phyloP scores from a whole-genome alignment of 2,888 invertebrate genomes.

The Teleogryllus oceanicus region DNA sequence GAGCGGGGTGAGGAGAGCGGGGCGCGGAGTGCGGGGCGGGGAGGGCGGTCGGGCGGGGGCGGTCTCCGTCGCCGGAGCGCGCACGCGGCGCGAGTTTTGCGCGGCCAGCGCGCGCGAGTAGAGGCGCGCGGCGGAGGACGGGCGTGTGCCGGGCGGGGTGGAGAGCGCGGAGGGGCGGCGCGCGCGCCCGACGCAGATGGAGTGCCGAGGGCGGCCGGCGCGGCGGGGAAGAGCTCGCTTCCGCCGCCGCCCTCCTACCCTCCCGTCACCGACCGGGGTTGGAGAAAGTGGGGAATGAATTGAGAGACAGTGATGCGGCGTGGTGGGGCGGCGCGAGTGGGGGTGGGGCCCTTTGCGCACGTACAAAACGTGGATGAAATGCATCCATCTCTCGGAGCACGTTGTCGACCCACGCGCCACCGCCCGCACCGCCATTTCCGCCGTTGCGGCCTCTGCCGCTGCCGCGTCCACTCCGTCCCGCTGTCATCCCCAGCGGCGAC shows the following conservation, averaged over 20 bases:
- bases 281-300: background rate
- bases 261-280: background rate
- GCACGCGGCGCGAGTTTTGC: too few relatives aligned
- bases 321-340: background rate
- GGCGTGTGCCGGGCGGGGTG: background rate
- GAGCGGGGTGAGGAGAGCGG: background rate
- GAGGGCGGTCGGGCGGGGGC: background rate
- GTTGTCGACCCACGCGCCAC: background rate
- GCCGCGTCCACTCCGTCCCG: background rate
- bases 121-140: background rate
- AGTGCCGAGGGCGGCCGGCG: background rate
- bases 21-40: background rate
- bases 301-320: constrained; percentile 8
- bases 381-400: constrained; percentile 10
- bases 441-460: background rate
- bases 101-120: background rate
- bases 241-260: background rate
- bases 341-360: background rate
- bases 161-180: background rate
- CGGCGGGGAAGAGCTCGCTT: background rate
- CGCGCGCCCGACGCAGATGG: background rate
- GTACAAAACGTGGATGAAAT: constrained; percentile 10
- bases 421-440: background rate
- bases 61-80: background rate
- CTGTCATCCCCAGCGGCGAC: constrained; percentile 7